Conservation (phyloP, 2,797 vertebrate species). For the Distichodus sexfasciatus region DNA sequence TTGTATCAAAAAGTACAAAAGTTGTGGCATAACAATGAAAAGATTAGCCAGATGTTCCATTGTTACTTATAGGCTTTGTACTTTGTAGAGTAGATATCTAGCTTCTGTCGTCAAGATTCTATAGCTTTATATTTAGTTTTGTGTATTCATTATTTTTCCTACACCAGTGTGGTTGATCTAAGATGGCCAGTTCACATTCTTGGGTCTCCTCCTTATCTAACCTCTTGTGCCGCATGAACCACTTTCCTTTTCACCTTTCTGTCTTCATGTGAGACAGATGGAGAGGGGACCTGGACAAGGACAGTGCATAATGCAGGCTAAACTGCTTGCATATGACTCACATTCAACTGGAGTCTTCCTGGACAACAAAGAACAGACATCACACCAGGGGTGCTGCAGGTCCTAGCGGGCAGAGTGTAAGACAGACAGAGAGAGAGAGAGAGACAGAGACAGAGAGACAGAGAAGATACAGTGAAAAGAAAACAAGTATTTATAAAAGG, state of each 20-base stretch:
- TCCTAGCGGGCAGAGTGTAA: background rate
- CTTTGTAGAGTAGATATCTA: too few relatives aligned
- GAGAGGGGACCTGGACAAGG: background rate
- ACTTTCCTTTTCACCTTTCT: background rate
- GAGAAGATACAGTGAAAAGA: background rate
- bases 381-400: background rate
- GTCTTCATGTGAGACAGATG: background rate
- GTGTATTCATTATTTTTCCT: too few relatives aligned
- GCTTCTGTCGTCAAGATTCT: too few relatives aligned
- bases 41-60: too few relatives aligned
- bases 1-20: too few relatives aligned
- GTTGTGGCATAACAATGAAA: too few relatives aligned
- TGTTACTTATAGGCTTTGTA: too few relatives aligned
- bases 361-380: constrained; percentile 20
- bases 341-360: constrained; percentile 19
- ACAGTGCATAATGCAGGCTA: constrained; percentile 9
- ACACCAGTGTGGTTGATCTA: background rate
- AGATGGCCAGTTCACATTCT: background rate
- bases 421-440: constrained; percentile 15
- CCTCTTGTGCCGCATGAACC: too few relatives aligned
- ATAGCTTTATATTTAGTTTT: too few relatives aligned
- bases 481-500: too few relatives aligned
- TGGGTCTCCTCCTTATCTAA: background rate
- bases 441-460: background rate
- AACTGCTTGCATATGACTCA: constrained; percentile 28